Conservation (phyloP, 35 echinoderm and acorn worm genomes). For the Stichopus chloronotus region DNA sequence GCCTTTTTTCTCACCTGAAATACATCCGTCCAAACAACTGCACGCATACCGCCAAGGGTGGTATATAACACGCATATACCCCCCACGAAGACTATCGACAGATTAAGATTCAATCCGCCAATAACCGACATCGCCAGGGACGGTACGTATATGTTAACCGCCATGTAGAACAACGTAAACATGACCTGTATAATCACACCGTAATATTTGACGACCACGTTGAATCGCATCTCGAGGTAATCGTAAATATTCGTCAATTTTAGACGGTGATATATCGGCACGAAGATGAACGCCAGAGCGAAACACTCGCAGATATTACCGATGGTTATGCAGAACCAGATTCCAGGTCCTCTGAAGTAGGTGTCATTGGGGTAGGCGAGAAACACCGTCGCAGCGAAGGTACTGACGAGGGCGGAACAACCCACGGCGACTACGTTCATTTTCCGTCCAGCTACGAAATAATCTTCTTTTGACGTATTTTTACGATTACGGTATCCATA, state of each 20-base stretch:
- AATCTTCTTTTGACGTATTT: conserved; percentile 10
- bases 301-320: conserved; percentile 28
- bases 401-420: conserved; percentile 30
- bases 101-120: background rate
- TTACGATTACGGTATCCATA: background rate
- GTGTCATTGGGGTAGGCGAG: conserved; percentile 14
- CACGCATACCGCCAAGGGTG: background rate
- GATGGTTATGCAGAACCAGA: conserved; percentile 22
- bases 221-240: conserved; percentile 18
- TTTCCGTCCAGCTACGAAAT: conserved; percentile 18
- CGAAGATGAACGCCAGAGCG: conserved; percentile 14
- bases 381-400: conserved; percentile 8
- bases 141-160: conserved; percentile 3
- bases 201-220: conserved; percentile 32
- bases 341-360: conserved; percentile 15
- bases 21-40: conserved; percentile 11
- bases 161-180: conserved; percentile 39
- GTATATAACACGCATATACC: background rate
- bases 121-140: conserved; percentile 30
- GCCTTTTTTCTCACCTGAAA: conserved; percentile 12
- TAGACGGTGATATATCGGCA: conserved; percentile 8
- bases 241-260: conserved; percentile 39
- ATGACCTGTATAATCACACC: background rate
- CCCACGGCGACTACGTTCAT: conserved; percentile 29
- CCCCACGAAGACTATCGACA: conserved; percentile 6